Evolutionary conservation across 1,140 invertebrate genomes (phyloP).

Genomic region (Pseudobourletiella spinata): DNA sequence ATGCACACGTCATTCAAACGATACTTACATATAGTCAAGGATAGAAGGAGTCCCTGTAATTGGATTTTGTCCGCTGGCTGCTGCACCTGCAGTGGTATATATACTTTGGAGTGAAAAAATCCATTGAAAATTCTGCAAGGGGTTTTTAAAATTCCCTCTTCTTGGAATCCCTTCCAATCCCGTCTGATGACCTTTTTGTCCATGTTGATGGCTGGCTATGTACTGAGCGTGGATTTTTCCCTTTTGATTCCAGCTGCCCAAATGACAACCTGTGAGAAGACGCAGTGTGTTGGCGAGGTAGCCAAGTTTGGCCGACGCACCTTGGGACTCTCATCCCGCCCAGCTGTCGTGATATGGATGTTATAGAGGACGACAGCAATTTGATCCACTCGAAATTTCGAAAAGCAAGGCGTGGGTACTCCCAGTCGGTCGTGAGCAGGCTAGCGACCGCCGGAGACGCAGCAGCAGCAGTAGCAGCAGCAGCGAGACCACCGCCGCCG

Average conservation of each 20-base stretch:
- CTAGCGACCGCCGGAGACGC: not conserved
- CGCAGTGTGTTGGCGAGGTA: not conserved
- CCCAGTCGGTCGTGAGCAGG: constrained; percentile 3
- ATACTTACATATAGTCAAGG: too few relatives aligned
- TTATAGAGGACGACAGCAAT: constrained; percentile 24
- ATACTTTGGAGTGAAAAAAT: too few relatives aligned
- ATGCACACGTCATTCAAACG: too few relatives aligned
- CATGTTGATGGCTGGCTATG: too few relatives aligned
- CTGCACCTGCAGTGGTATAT: too few relatives aligned
- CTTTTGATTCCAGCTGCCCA: constrained; percentile 14
- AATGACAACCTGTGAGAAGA: constrained; percentile 15
- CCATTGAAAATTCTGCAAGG: not conserved
- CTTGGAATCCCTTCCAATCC: too few relatives aligned
- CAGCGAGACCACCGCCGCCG: not conserved
- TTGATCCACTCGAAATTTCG: constrained; percentile 35
- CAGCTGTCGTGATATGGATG: constrained; percentile 31
- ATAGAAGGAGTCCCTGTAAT: too few relatives aligned
- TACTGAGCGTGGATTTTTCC: not conserved
- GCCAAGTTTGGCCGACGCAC: constrained; percentile 3
- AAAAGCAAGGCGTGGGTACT: constrained; percentile 29
- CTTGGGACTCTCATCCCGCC: not conserved
- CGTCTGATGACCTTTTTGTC: too few relatives aligned
- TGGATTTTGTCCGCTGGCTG: too few relatives aligned
- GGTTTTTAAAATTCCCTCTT: too few relatives aligned
- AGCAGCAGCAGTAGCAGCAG: not conserved